These are phyloP conservation scores for Anguilla marmorata DNA, from an alignment of 2,797 vertebrate species.

Conservation along the genomic window DNA sequence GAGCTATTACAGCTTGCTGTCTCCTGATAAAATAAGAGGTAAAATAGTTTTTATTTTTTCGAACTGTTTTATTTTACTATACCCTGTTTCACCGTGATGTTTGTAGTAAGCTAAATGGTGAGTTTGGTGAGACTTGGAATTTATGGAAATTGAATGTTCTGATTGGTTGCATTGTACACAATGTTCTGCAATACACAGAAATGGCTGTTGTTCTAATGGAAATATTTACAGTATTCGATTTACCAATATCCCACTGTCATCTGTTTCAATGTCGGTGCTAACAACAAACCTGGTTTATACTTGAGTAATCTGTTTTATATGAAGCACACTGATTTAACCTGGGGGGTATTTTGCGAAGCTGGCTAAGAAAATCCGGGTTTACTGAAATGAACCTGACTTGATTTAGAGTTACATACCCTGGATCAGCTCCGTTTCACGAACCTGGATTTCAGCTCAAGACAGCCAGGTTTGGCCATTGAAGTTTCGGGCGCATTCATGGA, in stretches of 20 bases:
- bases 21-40: too few relatives aligned
- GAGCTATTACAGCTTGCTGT: too few relatives aligned
- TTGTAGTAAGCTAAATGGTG: background rate
- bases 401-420: too few relatives aligned
- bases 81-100: background rate
- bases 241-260: background rate
- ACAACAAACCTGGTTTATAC: slow-evolving; percentile 53
- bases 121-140: background rate
- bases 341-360: slow-evolving; percentile 25
- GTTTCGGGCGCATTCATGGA: too few relatives aligned
- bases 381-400: too few relatives aligned
- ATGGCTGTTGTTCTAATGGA: background rate
- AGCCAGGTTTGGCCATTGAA: too few relatives aligned
- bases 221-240: slow-evolving; percentile 42
- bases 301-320: slow-evolving; percentile 49
- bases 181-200: background rate
- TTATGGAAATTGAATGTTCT: background rate
- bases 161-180: background rate
- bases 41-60: background rate
- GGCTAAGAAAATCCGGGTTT: too few relatives aligned
- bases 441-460: too few relatives aligned
- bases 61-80: background rate
- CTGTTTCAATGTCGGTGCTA: slow-evolving; percentile 66
- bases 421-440: too few relatives aligned
- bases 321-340: slow-evolving; percentile 51